These are phyloP conservation scores for Halcyon badia DNA, from an alignment of 2,797 vertebrate genomes.

Conservation along the genomic window DNA sequence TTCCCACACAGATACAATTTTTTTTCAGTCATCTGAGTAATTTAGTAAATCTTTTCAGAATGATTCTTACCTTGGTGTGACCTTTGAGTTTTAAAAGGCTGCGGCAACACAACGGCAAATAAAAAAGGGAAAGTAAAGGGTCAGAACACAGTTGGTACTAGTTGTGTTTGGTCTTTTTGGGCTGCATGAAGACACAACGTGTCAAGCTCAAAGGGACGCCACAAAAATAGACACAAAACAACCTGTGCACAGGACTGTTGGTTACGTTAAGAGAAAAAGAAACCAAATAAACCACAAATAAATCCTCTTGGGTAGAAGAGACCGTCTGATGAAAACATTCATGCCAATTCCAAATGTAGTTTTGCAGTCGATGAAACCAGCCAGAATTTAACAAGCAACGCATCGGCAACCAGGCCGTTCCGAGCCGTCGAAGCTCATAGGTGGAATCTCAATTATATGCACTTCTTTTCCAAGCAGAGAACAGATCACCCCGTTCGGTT, in stretches of 20 bases:
- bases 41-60: background rate
- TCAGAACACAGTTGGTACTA: background rate
- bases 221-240: background rate
- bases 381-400: background rate
- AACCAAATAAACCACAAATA: background rate
- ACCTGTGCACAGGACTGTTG: background rate
- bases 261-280: fast-evolving
- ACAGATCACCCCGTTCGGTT: background rate
- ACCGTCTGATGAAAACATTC: background rate
- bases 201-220: background rate
- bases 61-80: background rate
- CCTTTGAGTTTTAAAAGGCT: background rate
- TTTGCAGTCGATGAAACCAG: background rate
- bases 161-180: background rate
- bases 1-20: background rate
- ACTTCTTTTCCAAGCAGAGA: background rate
- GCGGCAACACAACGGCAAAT: background rate
- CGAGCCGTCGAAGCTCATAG: background rate
- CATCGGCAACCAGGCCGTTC: background rate
- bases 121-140: background rate
- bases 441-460: background rate
- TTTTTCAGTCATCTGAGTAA: background rate
- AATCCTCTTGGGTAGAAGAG: background rate
- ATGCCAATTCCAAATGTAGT: fast-evolving
- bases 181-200: background rate